A percentile compares a stretch with the other conserved stretches of the same genome.
Conservation (phyloP, 2,113 vertebrate genomes). For the Neotoma lepida region DNA sequence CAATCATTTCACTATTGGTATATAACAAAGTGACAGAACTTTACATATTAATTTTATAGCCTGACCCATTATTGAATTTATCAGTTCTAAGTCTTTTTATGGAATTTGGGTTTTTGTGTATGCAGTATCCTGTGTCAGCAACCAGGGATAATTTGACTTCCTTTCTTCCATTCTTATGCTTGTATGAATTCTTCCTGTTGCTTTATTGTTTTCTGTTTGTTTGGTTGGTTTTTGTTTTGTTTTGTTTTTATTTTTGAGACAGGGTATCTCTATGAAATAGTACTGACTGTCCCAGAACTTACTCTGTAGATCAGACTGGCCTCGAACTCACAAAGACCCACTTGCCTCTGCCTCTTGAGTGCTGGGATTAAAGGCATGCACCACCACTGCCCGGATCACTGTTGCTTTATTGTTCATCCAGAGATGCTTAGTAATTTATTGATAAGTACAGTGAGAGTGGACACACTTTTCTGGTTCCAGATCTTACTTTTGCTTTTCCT, state of each 20-base stretch:
- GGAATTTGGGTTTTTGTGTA: not conserved
- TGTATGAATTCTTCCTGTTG: not conserved
- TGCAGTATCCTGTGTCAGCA: not conserved
- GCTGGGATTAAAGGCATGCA: no score
- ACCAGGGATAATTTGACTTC: not conserved
- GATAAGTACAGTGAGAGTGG: not conserved
- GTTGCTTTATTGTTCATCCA: no score
- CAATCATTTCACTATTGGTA: not conserved
- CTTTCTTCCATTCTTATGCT: not conserved
- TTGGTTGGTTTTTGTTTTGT: no score
- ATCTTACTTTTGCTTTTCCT: not conserved
- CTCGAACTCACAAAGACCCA: no score
- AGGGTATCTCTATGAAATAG: no score
- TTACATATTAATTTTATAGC: not conserved
- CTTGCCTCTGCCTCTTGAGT: no score
- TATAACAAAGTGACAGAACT: not conserved
- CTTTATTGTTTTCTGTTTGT: no score
- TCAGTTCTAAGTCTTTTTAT: not conserved
- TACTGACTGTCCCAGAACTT: no score
- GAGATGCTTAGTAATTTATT: not conserved
- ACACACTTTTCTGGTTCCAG: not conserved
- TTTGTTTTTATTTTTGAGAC: no score
- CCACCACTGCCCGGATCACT: no score
- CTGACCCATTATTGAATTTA: not conserved
- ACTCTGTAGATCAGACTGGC: no score